Conservation (phyloP, 2,888 invertebrate species). For the Lithosia quadra region DNA sequence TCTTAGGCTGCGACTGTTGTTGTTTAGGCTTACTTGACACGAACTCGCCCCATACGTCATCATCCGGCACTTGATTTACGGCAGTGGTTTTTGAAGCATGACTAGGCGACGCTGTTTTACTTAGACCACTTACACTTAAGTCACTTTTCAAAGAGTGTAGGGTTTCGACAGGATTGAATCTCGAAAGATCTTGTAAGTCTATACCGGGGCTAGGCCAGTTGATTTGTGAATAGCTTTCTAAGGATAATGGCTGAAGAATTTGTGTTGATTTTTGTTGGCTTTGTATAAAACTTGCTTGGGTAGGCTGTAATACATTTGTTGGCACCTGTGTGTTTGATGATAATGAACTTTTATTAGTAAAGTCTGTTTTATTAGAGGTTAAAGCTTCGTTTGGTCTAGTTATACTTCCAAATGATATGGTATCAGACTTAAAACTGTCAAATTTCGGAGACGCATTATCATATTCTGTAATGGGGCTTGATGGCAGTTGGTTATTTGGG, state of each 20-base stretch:
- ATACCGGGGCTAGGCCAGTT: constrained; percentile 89
- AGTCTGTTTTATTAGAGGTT: constrained; percentile 45
- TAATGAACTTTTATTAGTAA: constrained; percentile 45
- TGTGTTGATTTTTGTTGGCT: constrained; percentile 72
- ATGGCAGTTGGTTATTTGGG: constrained; percentile 48
- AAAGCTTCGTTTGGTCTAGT: constrained; percentile 57
- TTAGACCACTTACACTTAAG: constrained; percentile 64
- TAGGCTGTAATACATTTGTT: constrained; percentile 69
- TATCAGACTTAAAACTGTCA: constrained; percentile 61
- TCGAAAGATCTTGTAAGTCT: constrained; percentile 81
- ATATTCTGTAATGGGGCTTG: constrained; percentile 50
- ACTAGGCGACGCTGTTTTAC: constrained; percentile 73
- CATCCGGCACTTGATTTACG: constrained; percentile 71
- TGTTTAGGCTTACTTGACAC: constrained; percentile 82
- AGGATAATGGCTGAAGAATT: constrained; percentile 81
- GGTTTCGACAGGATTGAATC: constrained; percentile 83
- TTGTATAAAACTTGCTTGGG: constrained; percentile 54
- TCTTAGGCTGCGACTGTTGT: constrained; percentile 63
- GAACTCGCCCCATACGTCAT: constrained; percentile 89
- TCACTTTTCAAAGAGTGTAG: constrained; percentile 79
- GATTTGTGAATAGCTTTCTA: constrained; percentile 85
- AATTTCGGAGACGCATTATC: constrained; percentile 56
- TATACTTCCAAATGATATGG: constrained; percentile 61
- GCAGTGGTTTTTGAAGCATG: constrained; percentile 61
- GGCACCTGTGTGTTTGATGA: constrained; percentile 38